Evolutionary conservation across 1,140 invertebrate species (phyloP), one percentile per base, ranked within the genome.

Genomic region (Archivesica marissinica): DNA sequence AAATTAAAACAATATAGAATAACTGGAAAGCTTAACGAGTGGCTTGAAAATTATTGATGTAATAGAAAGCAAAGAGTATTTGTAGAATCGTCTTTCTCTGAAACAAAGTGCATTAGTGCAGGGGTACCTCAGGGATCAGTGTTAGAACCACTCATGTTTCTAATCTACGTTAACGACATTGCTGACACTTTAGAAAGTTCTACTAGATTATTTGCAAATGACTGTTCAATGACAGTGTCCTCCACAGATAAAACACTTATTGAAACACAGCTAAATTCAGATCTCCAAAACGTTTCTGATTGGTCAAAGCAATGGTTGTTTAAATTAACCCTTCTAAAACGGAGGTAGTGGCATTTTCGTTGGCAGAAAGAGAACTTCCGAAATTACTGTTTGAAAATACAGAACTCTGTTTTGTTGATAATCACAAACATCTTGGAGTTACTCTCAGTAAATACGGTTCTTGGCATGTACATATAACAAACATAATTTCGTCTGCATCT

Each of bases 401-500:
- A 76, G 7, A 1, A n/a, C n/a, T n/a, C n/a, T n/a, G n/a, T n/a
- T n/a, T n/a, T n/a, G n/a, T n/a, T n/a, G n/a, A n/a, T n/a, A n/a
- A 35, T 33, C 74, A 76, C 15, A 54, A 54, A n/a, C 28, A 56
- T 39, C 28, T 56, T 4, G 28, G 74, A 35, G 41, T 76, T 23
- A 56, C 28, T 1, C 38, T 76, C 4, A 56, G 74, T 76, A 20
- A 33, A 2, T 41, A 50, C 30, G 70, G 70, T 25, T 7, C 70
- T 41, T 75, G 70, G 70, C 70, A 75, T 35, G 25, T 33, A 11
- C 70, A 75, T 75, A 75, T 75, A 15, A 6, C 28, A n/a, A 52
- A 50, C 23, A 75, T 75, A 9, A 39, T 25, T 2, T 52, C 23
- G 1, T 75, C 41, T n/a, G 68, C 68, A 41, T 25, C 38, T n/a